A percentile compares a stretch with the other conserved stretches of the same genome.
Conservation (phyloP, 2,113 vertebrate genomes). For the Pelobates fuscus region DNA sequence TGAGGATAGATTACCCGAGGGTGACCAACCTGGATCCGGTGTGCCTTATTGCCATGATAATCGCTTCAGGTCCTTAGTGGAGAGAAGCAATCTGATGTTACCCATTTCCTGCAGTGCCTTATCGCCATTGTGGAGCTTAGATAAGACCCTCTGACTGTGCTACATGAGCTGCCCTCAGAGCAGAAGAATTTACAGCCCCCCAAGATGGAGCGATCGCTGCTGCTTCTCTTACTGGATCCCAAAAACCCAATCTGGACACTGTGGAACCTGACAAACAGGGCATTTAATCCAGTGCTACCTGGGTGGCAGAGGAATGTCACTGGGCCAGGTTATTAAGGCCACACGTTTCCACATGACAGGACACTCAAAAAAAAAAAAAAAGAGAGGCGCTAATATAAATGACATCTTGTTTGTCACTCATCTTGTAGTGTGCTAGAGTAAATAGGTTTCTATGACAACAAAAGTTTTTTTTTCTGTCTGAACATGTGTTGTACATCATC, state of each 20-base stretch:
- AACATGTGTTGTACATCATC: constrained; percentile 1
- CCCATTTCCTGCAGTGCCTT: constrained; percentile 50
- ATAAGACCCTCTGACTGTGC: constrained; percentile 51
- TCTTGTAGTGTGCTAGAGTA: not conserved
- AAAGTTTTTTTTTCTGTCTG: not conserved
- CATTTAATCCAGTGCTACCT: constrained; percentile 37
- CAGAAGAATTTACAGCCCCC: constrained; percentile 25
- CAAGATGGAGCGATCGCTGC: constrained; percentile 44
- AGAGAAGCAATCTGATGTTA: constrained; percentile 47
- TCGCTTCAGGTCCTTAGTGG: constrained; percentile 46
- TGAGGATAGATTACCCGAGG: constrained; percentile 35
- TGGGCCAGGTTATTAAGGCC: constrained; percentile 40
- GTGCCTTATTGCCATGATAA: constrained; percentile 52
- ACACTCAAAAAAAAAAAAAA: constrained; percentile 23
- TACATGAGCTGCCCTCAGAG: constrained; percentile 37
- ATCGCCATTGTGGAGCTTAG: constrained; percentile 50
- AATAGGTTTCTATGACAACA: constrained; percentile 9
- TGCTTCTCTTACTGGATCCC: constrained; percentile 40
- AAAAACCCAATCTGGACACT: constrained; percentile 19
- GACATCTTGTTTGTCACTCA: not conserved
- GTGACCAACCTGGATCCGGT: constrained; percentile 42
- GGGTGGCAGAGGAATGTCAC: constrained; percentile 40
- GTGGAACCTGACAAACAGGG: constrained; percentile 33
- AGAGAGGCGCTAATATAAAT: not conserved
- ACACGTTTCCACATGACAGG: constrained; percentile 32